These are phyloP conservation scores for Clostera curtula DNA, from an alignment of 2,888 invertebrate species.

Conservation along the genomic window DNA sequence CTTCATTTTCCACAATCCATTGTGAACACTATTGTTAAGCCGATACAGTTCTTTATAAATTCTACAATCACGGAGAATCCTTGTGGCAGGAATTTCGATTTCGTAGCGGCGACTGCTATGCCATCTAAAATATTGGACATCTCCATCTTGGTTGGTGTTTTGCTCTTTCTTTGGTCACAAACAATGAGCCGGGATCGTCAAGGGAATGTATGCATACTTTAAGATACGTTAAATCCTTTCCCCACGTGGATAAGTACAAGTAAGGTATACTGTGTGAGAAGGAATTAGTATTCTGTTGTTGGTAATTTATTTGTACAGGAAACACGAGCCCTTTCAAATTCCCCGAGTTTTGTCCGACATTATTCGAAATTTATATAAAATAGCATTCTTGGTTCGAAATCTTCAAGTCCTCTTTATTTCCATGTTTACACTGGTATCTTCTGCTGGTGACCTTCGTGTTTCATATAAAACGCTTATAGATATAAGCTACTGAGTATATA, in stretches of 20 bases:
- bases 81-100: conserved; percentile 64
- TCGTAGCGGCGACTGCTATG: conserved; percentile 71
- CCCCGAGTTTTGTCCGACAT: not conserved
- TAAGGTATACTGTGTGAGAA: conserved; percentile 19
- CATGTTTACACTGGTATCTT: too few relatives aligned
- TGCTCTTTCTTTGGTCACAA: conserved; percentile 65
- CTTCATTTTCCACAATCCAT: conserved; percentile 29
- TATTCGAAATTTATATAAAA: too few relatives aligned
- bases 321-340: not conserved
- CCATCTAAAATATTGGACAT: conserved; percentile 76
- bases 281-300: conserved; percentile 2
- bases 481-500: too few relatives aligned
- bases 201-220: conserved; percentile 69
- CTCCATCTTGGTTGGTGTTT: conserved; percentile 70
- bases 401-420: too few relatives aligned
- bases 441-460: too few relatives aligned
- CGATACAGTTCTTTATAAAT: conserved; percentile 41
- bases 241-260: conserved; percentile 40
- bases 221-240: conserved; percentile 51
- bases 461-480: too few relatives aligned
- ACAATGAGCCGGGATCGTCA: conserved; percentile 70
- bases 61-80: conserved; percentile 39
- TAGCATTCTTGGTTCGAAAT: too few relatives aligned
- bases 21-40: conserved; percentile 37
- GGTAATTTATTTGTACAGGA: conserved; percentile 1